Percentiles rank a stretch among this genome's conserved stretches.
These are phyloP conservation scores for Monochamus saltuarius DNA, from an alignment of 1,140 invertebrate genomes.

Conservation along the genomic window DNA sequence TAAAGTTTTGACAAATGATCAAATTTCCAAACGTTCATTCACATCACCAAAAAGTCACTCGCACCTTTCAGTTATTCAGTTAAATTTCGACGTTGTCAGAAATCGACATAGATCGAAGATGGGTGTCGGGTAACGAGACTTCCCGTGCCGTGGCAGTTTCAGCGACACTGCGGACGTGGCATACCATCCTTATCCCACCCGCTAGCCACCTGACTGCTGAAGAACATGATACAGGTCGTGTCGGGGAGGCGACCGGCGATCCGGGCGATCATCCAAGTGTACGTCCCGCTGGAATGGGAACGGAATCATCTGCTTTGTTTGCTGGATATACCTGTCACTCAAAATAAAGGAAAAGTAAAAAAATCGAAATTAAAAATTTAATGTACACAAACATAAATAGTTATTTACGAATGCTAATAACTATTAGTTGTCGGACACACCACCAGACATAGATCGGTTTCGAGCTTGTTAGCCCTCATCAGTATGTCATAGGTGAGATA, in stretches of 20 bases:
- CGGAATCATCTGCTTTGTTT: slow-evolving; percentile 15
- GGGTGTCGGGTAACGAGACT: too few species aligned
- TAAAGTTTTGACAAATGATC: background rate
- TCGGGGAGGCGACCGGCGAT: background rate
- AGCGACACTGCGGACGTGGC: background rate
- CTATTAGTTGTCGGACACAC: too few species aligned
- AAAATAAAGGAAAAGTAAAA: too few species aligned
- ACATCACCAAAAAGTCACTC: background rate
- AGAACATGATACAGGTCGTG: slow-evolving; percentile 9
- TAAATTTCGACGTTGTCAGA: too few species aligned
- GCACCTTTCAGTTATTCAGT: background rate
- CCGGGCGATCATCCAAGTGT: slow-evolving; percentile 5
- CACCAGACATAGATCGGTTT: too few species aligned
- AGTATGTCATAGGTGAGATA: too few species aligned
- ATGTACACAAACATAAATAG: too few species aligned
- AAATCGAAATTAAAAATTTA: too few species aligned
- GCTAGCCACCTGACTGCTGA: slow-evolving; percentile 27
- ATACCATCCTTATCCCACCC: slow-evolving; percentile 16
- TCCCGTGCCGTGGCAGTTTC: background rate
- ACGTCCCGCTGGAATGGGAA: slow-evolving; percentile 3
- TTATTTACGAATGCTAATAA: too few species aligned
- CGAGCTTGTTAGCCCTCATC: too few species aligned
- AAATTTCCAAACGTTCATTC: background rate
- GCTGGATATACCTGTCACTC: background rate
- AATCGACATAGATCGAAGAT: too few species aligned